Base-by-base conservation (phyloP, 2,888 invertebrate genomes). In the Ferdinandea cuprea region DNA sequence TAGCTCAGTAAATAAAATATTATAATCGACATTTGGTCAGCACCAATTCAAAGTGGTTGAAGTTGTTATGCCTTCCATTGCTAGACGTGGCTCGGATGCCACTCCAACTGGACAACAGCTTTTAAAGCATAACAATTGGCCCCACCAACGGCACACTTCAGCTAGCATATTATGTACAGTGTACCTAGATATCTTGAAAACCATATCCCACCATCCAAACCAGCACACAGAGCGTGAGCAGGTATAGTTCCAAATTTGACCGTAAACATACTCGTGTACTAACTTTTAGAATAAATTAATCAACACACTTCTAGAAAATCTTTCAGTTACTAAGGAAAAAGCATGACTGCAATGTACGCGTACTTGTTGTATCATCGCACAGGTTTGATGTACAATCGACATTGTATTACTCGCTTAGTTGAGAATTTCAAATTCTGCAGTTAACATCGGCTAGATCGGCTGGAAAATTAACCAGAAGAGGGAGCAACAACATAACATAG, bases 321-420 rank as follows among this genome's bases (percentile, higher is more conserved):
- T 21, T 30, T 54, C 21, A 52, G 28, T 30, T 32, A 52, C 37
- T 35, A 28, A 19, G 25, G 5, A 19, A 69, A 59, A 37, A 30
- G 46, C 40, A 28, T 44, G 28, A 56, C 42, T 40, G 50, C 42
- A 50, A 48, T 59, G 66, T 48, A 25, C 25, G 5, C 25, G 25
- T 25, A 25, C 3, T 3, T 5, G 25, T 25, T 50, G n/a, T 19
- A 66, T 32, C 25, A 42, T 42, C 42, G 42, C 17, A 21, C 40
- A 71, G 37, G 76, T 69, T 69, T 69, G 35, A 44, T 63, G 37
- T 48, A 42, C 42, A 58, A 65, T 76, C 80, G 25, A 30, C 37
- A 40, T 32, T 15, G 58, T 30, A 28, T 15, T 58, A 40, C 37
- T 11, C 28, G 17, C 37, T 66, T 35, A 74, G 73, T 74, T 13